Conservation (phyloP, 2,888 invertebrate genomes). For the Myopa testacea region DNA sequence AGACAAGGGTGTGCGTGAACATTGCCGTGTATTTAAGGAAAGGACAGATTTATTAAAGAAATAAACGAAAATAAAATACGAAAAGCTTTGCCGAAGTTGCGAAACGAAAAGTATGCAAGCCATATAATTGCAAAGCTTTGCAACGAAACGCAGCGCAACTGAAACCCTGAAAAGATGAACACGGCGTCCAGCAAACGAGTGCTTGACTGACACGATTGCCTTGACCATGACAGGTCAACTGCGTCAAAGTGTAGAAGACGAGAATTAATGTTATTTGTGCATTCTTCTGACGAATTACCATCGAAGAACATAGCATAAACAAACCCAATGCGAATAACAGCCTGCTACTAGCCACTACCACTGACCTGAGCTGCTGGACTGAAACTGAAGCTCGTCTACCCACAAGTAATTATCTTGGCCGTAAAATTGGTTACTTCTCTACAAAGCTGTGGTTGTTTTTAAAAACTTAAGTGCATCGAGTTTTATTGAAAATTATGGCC, state of each 20-base stretch:
- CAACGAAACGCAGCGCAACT: background rate
- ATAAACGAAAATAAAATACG: too few species aligned
- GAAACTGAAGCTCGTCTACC: background rate
- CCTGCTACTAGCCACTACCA: background rate
- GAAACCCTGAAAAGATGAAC: background rate
- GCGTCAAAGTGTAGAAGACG: background rate
- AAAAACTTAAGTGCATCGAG: too few species aligned
- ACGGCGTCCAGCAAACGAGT: background rate
- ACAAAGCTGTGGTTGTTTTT: too few species aligned
- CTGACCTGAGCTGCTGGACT: background rate
- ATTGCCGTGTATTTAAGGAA: too few species aligned
- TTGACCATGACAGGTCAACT: constrained; percentile 26
- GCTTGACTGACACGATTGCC: background rate
- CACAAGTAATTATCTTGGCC: too few species aligned
- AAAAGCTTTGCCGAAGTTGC: too few species aligned
- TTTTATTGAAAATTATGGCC: too few species aligned
- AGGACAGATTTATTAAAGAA: too few species aligned
- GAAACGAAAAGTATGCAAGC: too few species aligned
- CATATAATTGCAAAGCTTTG: background rate
- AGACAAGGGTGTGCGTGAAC: too few species aligned
- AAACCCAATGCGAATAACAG: background rate
- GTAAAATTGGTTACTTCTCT: too few species aligned
- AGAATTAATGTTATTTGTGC: background rate
- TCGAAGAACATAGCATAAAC: too few species aligned
- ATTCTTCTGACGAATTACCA: background rate